Evolutionary conservation across 2,797 vertebrate species (phyloP), one percentile per base, ranked within the genome.

Genomic region (Myotis pilosus): DNA sequence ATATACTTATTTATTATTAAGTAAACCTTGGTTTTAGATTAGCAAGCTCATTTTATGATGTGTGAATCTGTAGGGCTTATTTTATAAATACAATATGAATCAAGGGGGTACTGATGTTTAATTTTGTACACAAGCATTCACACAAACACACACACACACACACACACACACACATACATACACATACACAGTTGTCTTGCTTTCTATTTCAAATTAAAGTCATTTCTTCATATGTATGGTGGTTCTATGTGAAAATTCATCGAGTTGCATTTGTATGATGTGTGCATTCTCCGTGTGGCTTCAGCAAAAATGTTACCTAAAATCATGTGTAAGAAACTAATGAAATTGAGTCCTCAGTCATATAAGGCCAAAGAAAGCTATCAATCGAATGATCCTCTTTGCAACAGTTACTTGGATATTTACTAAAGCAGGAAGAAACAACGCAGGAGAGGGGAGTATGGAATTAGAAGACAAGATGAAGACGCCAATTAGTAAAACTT

Each of bases 241-340:
- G 8, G 5, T 51, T 89, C 47, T 36, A 10, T 10, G 4, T 76
- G 22, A 86, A 82, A 89, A 89, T 51, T 51, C 23, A 79, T 23
- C 62, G 3, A 72, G 12, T 33, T 62, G 22, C 41, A 75, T n/a
- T 72, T 78, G 82, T 76, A 62, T 41, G 22, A 33, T 71, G 25
- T 3, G 5, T 49, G 2, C 23, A 81, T 49, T 71, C 57, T 41
- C 19, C 53, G 64, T n/a, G 55, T 51, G 2, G 22, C 16, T 93
- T 81, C 62, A 81, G 22, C 17, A 89, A 81, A 75, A 91, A 20
- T 47, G 12, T 88, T 62, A 64, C 4, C 33, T 38, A 91, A 81
- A 88, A 64, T 85, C 13, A 76, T 1, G 0, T 30, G 4, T 51
- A 2, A 51, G 13, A 86, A 86, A 57, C 30, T 78, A 85, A 81